A percentile compares a stretch with the other conserved stretches of the same genome.
Evolutionary conservation across 1,140 invertebrate species (phyloP).

Genomic region (Nomia melanderi): DNA sequence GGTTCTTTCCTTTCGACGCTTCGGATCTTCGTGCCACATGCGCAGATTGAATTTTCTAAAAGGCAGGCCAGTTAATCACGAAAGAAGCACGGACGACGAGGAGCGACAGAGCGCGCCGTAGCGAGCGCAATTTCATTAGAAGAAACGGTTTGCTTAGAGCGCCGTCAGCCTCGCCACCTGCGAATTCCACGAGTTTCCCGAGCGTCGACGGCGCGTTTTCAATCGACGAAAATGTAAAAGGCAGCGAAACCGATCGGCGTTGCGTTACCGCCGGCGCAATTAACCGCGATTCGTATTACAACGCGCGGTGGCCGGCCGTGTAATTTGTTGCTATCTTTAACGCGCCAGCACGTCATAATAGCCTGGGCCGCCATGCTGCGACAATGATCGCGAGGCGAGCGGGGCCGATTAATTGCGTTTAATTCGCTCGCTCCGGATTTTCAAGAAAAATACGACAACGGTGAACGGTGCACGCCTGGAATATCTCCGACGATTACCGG

Average conservation of each 20-base stretch:
- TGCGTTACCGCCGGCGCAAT: slow-evolving; percentile 11
- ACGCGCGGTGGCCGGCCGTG: not conserved
- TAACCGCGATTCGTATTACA: slow-evolving; percentile 37
- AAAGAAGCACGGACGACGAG: not conserved
- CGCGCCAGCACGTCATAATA: slow-evolving; percentile 41
- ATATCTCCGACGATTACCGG: slow-evolving; percentile 12
- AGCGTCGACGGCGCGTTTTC: slow-evolving; percentile 1
- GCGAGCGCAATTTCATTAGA: not conserved
- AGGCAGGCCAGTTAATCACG: too few relatives aligned
- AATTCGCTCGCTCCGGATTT: slow-evolving; percentile 32
- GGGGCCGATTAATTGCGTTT: slow-evolving; percentile 34
- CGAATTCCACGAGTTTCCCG: slow-evolving; percentile 23
- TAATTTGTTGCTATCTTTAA: slow-evolving; percentile 38
- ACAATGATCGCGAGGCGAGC: not conserved
- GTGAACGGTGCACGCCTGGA: slow-evolving; percentile 22
- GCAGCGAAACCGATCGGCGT: slow-evolving; percentile 12
- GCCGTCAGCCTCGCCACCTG: not conserved
- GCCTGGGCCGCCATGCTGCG: not conserved
- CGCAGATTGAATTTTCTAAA: too few relatives aligned
- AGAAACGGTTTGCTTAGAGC: not conserved
- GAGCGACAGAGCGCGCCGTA: not conserved
- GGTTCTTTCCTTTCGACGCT: too few relatives aligned
- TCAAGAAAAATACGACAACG: slow-evolving; percentile 9
- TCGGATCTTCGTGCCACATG: too few relatives aligned
- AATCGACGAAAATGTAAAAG: not conserved